Evolutionary conservation across 2,113 vertebrate species (phyloP), one percentile per base, ranked within the genome.

Genomic region (Pungitius pungitius): DNA sequence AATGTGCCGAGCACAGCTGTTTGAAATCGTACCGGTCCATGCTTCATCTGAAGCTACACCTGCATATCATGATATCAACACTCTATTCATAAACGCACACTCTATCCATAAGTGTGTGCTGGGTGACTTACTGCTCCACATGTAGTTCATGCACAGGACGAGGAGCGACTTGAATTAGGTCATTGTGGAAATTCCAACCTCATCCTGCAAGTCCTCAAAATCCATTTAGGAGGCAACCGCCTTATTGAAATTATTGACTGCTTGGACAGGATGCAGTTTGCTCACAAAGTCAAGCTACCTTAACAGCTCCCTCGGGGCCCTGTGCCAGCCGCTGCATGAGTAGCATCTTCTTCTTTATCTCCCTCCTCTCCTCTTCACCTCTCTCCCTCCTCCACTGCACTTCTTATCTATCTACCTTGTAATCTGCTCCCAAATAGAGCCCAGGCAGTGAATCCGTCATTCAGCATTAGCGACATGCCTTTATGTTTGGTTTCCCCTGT

Each of bases 281-380:
- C 74, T 63, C 42, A 49, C 55, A 81, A 69, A 84, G 78, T 70
- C 60, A 65, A 69, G 65, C 69, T 55, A 70, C 69, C 69, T 77
- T 65, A 77, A 74, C 78, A 57, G 69, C 65, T 84, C 63, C 77
- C 73, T 60, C 33, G 8, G 69, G 78, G 74, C 65, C 52, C 55
- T 22, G 24, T 70, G 73, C 82, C 69, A 65, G 64, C 74, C 55
- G 40, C 59, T 73, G 60, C 69, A 77, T 78, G 74, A 63, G 61
- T 56, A 45, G 66, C 72, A 73, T 78, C 57, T 64, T 58, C 24
- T 58, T 65, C 75, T 85, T 74, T 77, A 79, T 79, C 60, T 81
- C 73, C 43, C 72, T 63, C 55, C 65, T 71, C 49, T 49, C 7
- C 40, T 63, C 68, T 58, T 39, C 39, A 37, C 58, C 49, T 55